Conservation (phyloP, 1,140 invertebrate genomes). For the Danaus plexippus region DNA sequence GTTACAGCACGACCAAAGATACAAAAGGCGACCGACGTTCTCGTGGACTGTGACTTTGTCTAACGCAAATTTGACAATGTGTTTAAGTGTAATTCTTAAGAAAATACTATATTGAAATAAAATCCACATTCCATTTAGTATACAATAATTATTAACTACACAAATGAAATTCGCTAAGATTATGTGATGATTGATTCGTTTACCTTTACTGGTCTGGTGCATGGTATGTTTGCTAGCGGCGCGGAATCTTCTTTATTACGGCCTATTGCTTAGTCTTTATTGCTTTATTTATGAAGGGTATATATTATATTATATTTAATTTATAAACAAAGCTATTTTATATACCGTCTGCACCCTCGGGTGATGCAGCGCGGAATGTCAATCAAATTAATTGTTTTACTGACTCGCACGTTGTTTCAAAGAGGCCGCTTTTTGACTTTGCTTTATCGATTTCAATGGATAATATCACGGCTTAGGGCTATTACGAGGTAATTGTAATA, state of each 20-base stretch:
- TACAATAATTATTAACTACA: no score
- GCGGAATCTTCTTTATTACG: no score
- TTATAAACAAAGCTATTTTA: slow-evolving; percentile 23
- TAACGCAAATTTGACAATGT: slow-evolving; percentile 53
- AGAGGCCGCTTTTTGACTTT: slow-evolving; percentile 17
- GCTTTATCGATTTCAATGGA: slow-evolving; percentile 21
- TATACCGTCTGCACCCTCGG: slow-evolving; percentile 11
- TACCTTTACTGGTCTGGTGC: no score
- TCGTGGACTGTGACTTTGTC: slow-evolving; percentile 59
- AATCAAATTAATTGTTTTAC: slow-evolving; percentile 27
- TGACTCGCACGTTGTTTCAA: slow-evolving; percentile 17
- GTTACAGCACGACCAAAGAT: slow-evolving; percentile 63
- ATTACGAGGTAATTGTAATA: slow-evolving; percentile 11
- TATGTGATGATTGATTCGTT: no score
- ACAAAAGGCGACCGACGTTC: slow-evolving; percentile 53
- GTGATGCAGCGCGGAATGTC: slow-evolving; percentile 23
- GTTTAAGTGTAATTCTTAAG: no score
- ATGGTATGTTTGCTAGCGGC: no score
- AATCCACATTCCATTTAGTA: no score
- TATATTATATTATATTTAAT: slow-evolving; percentile 20
- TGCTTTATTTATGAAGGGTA: slow-evolving; percentile 50
- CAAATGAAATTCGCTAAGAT: no score
- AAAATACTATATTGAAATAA: no score
- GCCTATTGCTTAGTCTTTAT: slow-evolving; percentile 20
- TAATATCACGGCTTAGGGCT: slow-evolving; percentile 12